These are phyloP conservation scores for Bactericera cockerelli DNA, from an alignment of 1,140 invertebrate genomes.

Conservation along the genomic window DNA sequence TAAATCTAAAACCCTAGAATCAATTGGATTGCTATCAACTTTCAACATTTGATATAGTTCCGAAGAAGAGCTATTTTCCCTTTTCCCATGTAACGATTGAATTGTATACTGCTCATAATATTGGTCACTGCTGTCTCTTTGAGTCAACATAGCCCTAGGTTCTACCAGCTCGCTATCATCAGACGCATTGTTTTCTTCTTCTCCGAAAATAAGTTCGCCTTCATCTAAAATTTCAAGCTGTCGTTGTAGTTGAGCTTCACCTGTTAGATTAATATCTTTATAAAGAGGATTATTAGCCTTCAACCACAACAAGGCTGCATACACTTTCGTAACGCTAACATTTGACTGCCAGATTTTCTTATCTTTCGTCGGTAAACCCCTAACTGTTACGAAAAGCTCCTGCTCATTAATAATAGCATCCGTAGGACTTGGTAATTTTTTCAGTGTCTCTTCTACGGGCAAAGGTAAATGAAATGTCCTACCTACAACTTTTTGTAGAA, in stretches of 20 bases:
- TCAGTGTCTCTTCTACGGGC: conserved; percentile 23
- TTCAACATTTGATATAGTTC: conserved; percentile 26
- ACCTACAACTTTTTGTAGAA: conserved; percentile 24
- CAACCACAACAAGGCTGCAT: conserved; percentile 15
- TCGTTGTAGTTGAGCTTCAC: neutral
- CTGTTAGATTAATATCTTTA: conserved; percentile 17
- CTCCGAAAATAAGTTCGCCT: no score
- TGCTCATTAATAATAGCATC: conserved; percentile 11
- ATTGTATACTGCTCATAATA: conserved; percentile 26
- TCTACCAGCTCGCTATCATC: neutral
- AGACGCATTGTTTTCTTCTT: neutral
- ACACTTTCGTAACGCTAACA: conserved; percentile 19
- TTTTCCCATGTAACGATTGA: conserved; percentile 24
- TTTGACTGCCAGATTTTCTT: conserved; percentile 20
- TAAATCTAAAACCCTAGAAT: conserved; percentile 19
- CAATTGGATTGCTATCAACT: conserved; percentile 21
- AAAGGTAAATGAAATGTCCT: conserved; percentile 27
- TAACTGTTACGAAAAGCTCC: conserved; percentile 24
- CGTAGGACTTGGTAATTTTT: conserved; percentile 20
- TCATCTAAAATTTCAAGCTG: neutral
- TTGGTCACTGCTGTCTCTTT: conserved; percentile 17
- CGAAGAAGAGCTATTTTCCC: conserved; percentile 21
- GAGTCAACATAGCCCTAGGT: conserved; percentile 18
- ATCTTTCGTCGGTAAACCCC: conserved; percentile 19
- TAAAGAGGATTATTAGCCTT: conserved; percentile 21